Percentiles rank a stretch among this genome's conserved stretches.
phyloP scores from a whole-genome alignment of 2,888 invertebrate genomes.

The Linnaemya tessellans region DNA sequence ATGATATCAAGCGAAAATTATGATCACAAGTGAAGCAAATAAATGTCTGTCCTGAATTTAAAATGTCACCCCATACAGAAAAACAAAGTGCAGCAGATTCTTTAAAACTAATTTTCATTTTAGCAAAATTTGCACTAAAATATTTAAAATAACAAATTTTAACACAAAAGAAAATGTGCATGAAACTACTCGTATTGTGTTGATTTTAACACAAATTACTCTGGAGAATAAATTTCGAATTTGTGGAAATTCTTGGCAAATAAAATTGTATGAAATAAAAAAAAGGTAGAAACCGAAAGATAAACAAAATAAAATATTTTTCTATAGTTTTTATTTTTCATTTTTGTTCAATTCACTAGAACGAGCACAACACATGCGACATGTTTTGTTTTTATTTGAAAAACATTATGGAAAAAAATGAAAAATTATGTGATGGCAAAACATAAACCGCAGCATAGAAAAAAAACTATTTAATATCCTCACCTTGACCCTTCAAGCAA shows the following conservation, averaged over 20 bases:
- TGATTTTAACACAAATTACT: neutral
- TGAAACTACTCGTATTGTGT: neutral
- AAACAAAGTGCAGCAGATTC: neutral
- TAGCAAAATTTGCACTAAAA: neutral
- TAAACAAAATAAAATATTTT: neutral
- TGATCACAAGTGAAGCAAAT: no score
- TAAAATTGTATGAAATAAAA: neutral
- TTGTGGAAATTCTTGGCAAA: neutral
- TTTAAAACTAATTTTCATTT: neutral
- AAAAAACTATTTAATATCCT: neutral
- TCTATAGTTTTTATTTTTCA: neutral
- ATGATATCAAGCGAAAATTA: no score
- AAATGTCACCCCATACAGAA: no score
- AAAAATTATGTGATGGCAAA: neutral
- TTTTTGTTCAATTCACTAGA: neutral
- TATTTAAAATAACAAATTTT: neutral
- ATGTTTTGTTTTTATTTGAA: neutral
- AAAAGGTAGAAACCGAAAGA: neutral
- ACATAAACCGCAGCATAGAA: neutral
- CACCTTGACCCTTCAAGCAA: conserved; percentile 10
- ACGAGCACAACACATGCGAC: neutral
- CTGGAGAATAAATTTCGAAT: neutral
- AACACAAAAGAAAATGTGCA: neutral
- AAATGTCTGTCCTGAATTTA: no score
- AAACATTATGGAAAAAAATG: neutral